Evolutionary conservation across 2,888 invertebrate genomes (phyloP), one percentile per base, ranked within the genome.

Genomic region (Caenorhabditis doughertyi): DNA sequence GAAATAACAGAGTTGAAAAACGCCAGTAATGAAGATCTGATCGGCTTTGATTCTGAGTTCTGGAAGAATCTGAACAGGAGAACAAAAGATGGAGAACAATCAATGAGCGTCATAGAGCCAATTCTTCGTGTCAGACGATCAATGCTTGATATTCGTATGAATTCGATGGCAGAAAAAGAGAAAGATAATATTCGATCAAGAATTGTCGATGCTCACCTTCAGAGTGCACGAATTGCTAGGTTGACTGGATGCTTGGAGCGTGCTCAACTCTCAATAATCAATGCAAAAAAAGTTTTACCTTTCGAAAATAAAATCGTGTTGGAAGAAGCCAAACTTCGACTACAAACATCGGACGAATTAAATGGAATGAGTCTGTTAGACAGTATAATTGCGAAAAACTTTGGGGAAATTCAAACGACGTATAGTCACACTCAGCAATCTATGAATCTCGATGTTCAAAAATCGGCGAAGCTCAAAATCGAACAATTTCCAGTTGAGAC

Each of bases 41-140:
- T 67, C 5, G 70, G 67, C 4, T 53, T 56, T 23, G 76, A 81
- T 16, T 56, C 71, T 0, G 65, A 77, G 0, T 77, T 81, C 16
- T 81, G 81, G 81, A 76, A 29, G 16, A 51, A 27, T n/a, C 9
- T 81, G 13, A 49, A 81, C 29, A 72, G 39, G 29, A 39, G 76
- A 35, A 76, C 72, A 2, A 60, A 58, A 1, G 67, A 72, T 8
- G 62, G 81, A 21, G 76, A 77, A n/a, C 81, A 81, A 29, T 23
- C 56, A 13, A 53, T 76, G 35, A 70, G 67, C 2, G 27, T 81
- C 1, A 56, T 87, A 5, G 89, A 89, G 47, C 91, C 92, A 16
- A 86, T 92, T 62, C 86, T 92, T 35, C 84, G 91, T 23, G 84
- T 84, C 5, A 55, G 89, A n/a, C 32, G 71, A 53, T 58, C 42